These are phyloP conservation scores for Plestiodon gilberti DNA, from an alignment of 2,113 vertebrate genomes.

Conservation along the genomic window DNA sequence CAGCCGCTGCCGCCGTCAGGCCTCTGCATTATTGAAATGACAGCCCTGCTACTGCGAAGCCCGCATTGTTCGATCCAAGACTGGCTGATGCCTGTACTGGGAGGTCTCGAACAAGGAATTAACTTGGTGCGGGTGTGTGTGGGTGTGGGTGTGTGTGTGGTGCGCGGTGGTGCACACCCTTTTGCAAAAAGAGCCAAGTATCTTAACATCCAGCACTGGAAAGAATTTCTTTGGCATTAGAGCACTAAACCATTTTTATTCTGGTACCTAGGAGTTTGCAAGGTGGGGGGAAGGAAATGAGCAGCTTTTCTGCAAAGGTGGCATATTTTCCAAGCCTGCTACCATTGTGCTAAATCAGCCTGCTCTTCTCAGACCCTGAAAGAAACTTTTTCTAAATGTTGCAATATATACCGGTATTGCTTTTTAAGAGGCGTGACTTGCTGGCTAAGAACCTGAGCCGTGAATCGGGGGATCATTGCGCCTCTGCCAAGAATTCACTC, in stretches of 20 bases:
- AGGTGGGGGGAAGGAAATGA: background rate
- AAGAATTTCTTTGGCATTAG: background rate
- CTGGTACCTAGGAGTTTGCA: background rate
- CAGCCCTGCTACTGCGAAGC: slow-evolving; percentile 56
- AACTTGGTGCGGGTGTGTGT: background rate
- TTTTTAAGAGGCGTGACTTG: too few relatives aligned
- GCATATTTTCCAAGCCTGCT: too few relatives aligned
- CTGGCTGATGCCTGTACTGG: slow-evolving; percentile 54
- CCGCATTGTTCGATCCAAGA: slow-evolving; percentile 53
- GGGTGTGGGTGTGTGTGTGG: too few relatives aligned
- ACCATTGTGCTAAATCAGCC: too few relatives aligned
- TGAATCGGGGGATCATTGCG: too few relatives aligned
- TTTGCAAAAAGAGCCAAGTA: background rate
- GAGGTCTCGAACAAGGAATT: slow-evolving; percentile 53
- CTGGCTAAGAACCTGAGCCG: too few relatives aligned
- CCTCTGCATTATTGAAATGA: slow-evolving; percentile 75
- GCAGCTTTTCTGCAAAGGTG: background rate
- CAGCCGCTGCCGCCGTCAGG: slow-evolving; percentile 28
- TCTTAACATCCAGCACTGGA: background rate
- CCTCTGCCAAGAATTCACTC: too few relatives aligned
- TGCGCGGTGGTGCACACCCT: too few relatives aligned
- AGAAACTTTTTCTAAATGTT: too few relatives aligned
- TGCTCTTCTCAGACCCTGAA: too few relatives aligned
- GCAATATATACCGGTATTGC: too few relatives aligned
- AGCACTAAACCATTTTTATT: background rate